Base-by-base conservation (phyloP, 2,113 vertebrate species). In the Asarcornis scutulata region DNA sequence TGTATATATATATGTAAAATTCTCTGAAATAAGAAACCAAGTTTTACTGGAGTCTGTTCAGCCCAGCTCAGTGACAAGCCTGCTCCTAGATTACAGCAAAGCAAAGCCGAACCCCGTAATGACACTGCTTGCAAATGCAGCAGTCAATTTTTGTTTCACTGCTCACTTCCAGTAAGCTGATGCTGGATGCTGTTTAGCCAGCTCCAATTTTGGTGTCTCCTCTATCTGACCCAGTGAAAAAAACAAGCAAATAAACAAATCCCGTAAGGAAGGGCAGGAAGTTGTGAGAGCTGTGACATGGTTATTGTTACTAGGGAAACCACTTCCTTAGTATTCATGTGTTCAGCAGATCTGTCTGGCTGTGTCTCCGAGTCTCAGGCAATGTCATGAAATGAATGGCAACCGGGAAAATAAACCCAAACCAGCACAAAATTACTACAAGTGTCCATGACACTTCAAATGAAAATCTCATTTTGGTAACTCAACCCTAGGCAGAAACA, bases 231-330 rank as follows among this genome's bases (percentile, higher is more conserved):
- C 91, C 86, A 93, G 59, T 74, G 63, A 94, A 88, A 98, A 97
- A 98, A 97, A 95, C 76, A 96, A 91, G 94, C 91, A 96, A 97
- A 93, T 77, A 97, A 94, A 95, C 93, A 96, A 94, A 95, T 95
- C 92, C 92, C 26, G 10, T 91, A 96, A 96, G 94, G 95, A 92
- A 95, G 95, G 90, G 93, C 95, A 97, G 92, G 94, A 97, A 96
- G 85, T 98, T 97, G 94, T 96, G 93, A 5, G 77, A 95, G 79
- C 90, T 60, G 90, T 83, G 95, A 93, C 73, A 2, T 89, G 90
- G 96, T 96, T 97, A 95, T 97, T 97, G 98, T 98, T 98, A 98
- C 98, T 98, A 98, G 88, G 98, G 97, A 98, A 98, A 98, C 98
- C 95, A 73, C 86, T 97, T 97, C 97, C 97, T 98, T 96, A 96